Percentiles rank a stretch among this genome's conserved stretches.
phyloP scores from a whole-genome alignment of 1,140 invertebrate genomes.

The Rhyacophila brunnea region DNA sequence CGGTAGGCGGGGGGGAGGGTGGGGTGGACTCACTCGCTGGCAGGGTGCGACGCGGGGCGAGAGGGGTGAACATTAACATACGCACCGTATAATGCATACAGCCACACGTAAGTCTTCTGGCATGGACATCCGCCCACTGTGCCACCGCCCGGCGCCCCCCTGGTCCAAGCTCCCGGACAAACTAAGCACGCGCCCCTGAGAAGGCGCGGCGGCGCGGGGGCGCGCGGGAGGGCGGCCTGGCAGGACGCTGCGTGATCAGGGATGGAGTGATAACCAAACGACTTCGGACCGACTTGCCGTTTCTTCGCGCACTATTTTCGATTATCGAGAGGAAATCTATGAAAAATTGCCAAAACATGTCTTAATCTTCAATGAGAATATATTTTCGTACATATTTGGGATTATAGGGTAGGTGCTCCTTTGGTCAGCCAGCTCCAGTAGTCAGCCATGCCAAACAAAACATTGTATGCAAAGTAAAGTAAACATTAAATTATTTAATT shows the following conservation, averaged over 20 bases:
- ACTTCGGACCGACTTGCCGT: too few relatives aligned
- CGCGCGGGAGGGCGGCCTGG: constrained; percentile 9
- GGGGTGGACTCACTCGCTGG: not conserved
- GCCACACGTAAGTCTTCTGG: constrained; percentile 33
- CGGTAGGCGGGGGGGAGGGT: not conserved
- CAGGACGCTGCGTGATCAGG: constrained; percentile 8
- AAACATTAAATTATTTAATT: too few relatives aligned
- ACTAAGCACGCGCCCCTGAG: constrained; percentile 31
- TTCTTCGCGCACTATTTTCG: too few relatives aligned
- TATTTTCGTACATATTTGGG: too few relatives aligned
- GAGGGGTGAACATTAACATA: constrained; percentile 17
- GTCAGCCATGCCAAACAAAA: too few relatives aligned
- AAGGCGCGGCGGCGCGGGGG: not conserved
- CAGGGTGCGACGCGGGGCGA: not conserved
- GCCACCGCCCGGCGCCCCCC: constrained; percentile 5
- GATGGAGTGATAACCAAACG: constrained; percentile 3
- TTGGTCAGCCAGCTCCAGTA: too few relatives aligned
- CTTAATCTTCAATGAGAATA: too few relatives aligned
- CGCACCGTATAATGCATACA: constrained; percentile 24
- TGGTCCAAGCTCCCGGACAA: constrained; percentile 13
- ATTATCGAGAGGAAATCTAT: too few relatives aligned
- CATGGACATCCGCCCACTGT: constrained; percentile 30
- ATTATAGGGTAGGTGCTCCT: too few relatives aligned
- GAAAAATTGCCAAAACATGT: too few relatives aligned
- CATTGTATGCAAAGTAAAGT: too few relatives aligned